A percentile compares a stretch with the other conserved stretches of the same genome.
These are phyloP conservation scores for Harpagifer antarcticus DNA, from an alignment of 2,797 vertebrate genomes.

Conservation along the genomic window DNA sequence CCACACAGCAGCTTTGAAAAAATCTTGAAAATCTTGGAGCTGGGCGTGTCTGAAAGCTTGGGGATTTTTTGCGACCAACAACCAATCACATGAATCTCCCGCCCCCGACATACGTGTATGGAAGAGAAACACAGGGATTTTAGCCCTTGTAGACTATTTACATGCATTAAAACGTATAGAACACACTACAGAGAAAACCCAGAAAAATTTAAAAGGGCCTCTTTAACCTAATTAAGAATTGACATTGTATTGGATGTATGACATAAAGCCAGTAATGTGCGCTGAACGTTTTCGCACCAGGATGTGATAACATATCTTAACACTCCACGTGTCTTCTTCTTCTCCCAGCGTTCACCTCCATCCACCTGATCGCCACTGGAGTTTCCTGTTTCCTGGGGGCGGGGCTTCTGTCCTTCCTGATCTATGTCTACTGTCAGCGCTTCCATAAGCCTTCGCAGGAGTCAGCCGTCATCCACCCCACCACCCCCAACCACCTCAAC, in stretches of 20 bases:
- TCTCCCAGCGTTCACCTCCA: conserved; percentile 92
- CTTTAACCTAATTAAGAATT: neutral
- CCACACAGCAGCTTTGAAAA: no score
- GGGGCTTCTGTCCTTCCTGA: conserved; percentile 94
- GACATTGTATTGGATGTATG: neutral
- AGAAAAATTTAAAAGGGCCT: no score
- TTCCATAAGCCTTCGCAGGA: conserved; percentile 96
- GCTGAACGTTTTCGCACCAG: neutral
- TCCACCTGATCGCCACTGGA: conserved; percentile 96
- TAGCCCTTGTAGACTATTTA: no score
- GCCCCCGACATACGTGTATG: no score
- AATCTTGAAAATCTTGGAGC: no score
- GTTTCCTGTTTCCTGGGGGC: conserved; percentile 97
- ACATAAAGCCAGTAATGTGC: neutral
- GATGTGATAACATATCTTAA: neutral
- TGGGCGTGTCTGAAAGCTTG: no score
- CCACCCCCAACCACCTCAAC: conserved; percentile 96
- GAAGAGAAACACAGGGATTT: no score
- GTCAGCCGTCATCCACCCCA: conserved; percentile 94
- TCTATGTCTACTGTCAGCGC: conserved; percentile 95
- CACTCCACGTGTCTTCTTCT: neutral
- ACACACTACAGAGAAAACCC: no score
- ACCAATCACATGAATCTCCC: no score
- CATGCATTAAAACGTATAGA: no score
- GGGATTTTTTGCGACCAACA: no score